Percentiles rank a stretch among this genome's conserved stretches.
phyloP scores from a whole-genome alignment of 1,140 invertebrate species.

The Mylabris phalerata region DNA sequence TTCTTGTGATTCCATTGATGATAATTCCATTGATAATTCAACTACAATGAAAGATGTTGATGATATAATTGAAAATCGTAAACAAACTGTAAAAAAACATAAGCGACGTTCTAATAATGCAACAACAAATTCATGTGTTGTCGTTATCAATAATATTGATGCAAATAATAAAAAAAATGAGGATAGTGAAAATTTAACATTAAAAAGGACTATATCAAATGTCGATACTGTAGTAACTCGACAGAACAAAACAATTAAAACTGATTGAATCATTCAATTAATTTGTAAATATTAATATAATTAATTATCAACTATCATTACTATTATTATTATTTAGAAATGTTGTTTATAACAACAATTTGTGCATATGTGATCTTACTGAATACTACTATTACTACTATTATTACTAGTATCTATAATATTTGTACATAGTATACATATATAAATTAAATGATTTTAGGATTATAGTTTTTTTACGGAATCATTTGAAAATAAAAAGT shows the following conservation, averaged over 20 bases:
- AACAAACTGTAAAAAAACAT: too few relatives aligned
- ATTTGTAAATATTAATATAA: background rate
- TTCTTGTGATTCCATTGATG: too few relatives aligned
- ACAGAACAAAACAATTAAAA: slow-evolving; percentile 7
- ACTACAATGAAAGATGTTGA: too few relatives aligned
- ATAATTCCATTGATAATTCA: too few relatives aligned
- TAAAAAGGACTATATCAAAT: slow-evolving; percentile 10
- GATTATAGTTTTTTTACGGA: slow-evolving; percentile 38
- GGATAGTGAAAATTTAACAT: background rate
- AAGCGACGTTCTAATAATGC: too few relatives aligned
- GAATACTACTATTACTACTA: slow-evolving; percentile 8
- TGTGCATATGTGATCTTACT: slow-evolving; percentile 25
- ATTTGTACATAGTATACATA: slow-evolving; percentile 26
- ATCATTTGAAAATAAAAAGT: background rate
- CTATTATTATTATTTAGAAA: too few relatives aligned
- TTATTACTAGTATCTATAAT: too few relatives aligned
- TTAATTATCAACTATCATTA: background rate
- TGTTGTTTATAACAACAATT: slow-evolving; percentile 4
- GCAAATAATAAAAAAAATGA: too few relatives aligned
- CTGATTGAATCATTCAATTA: background rate
- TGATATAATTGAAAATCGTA: too few relatives aligned
- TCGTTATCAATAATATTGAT: too few relatives aligned
- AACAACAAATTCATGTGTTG: too few relatives aligned
- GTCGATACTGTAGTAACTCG: too few relatives aligned
- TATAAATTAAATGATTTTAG: slow-evolving; percentile 9